phyloP scores from a whole-genome alignment of 2,113 vertebrate species.

The Centrocercus urophasianus region DNA sequence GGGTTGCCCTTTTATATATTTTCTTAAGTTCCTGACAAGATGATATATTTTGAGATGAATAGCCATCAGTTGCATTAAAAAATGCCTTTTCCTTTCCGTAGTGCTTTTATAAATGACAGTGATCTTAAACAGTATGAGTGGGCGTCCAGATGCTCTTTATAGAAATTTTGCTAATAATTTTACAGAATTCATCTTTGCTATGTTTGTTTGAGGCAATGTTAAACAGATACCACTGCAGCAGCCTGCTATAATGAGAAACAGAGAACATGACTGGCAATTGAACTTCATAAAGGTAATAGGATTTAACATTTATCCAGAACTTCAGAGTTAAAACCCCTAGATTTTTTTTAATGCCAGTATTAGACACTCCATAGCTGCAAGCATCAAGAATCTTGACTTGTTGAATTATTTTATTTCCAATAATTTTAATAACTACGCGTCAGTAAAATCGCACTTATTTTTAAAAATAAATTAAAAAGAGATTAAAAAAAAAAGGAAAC shows the following conservation, averaged over 20 bases:
- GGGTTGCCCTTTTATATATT: neutral
- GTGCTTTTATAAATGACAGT: conserved; percentile 4
- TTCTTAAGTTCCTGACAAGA: neutral
- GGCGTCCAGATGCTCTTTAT: neutral
- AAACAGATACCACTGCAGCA: neutral
- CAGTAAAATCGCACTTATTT: neutral
- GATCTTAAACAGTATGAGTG: neutral
- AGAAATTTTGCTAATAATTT: conserved; percentile 10
- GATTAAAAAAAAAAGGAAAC: neutral
- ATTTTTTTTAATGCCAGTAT: neutral
- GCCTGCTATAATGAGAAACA: neutral
- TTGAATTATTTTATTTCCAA: neutral
- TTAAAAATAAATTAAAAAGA: neutral
- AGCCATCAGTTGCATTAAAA: neutral
- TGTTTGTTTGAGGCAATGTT: neutral
- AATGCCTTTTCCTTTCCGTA: neutral
- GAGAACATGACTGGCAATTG: neutral
- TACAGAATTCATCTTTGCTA: neutral
- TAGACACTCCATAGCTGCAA: neutral
- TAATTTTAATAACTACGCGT: neutral
- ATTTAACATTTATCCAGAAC: neutral
- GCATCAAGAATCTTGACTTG: neutral
- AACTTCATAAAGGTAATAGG: neutral
- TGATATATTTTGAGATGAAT: conserved; percentile 15
- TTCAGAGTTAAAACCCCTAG: neutral